Evolutionary conservation across 92 coral and sea anemone genomes (phyloP), one percentile per base, ranked within the genome.

Genomic region (Ricordea florida): DNA sequence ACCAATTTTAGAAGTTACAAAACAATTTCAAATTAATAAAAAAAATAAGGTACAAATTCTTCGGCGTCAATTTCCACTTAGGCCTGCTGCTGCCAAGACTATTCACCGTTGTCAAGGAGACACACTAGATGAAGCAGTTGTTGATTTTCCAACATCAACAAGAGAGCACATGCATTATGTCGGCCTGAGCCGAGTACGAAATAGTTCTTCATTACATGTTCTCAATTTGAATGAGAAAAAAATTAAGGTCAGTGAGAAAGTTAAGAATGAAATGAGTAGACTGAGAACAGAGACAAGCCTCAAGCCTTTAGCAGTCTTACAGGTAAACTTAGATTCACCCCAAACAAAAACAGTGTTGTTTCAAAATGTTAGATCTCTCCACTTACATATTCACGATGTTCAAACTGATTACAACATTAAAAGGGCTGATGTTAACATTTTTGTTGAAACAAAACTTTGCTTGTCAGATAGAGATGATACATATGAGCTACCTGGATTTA

Each of bases 331-430:
- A 13, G 36, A 29, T 27, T 3, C 48, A 15, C 14, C 48, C 26
- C 22, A 34, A 7, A 55, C 26, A 7, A 35, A 32, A 26, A 82
- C 43, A 82, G 36, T 80, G 47, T 46, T 76, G 36, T 82, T 82
- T 59, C 88, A 82, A 34, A 83, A 84, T 77, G 85, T 84, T 21
- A 57, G 85, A 69, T 76, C 89, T 22, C 66, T 75, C 36, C 77
- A 83, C 52, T 60, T 83, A 62, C 78, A 83, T 29, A 77, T 65
- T 41, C 7, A 49, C 29, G 82, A 33, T 53, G 69, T 46, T 24
- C 32, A 22, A 31, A 76, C 22, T 63, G 84, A 64, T 49, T 76
- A 40, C 59, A 52, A 75, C 50, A 53, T 83, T 15, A 66, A 83
- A 68, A 68, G 59, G 47, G 68, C 89, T 32, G 68, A 83, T 70